Evolutionary conservation across 1,140 invertebrate genomes (phyloP).

Genomic region (Hirudo medicinalis): DNA sequence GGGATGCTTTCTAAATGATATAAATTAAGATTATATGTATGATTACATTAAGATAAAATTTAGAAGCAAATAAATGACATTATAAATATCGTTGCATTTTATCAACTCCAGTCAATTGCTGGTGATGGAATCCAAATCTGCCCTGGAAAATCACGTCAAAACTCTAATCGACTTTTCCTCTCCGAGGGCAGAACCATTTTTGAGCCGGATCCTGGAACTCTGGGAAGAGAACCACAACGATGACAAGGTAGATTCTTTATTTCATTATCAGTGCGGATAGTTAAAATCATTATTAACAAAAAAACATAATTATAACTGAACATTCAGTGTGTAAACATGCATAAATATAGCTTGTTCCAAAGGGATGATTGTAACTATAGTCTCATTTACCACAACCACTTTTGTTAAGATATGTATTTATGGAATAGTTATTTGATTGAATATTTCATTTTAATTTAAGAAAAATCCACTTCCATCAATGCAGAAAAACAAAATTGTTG

Average conservation of each 20-base stretch:
- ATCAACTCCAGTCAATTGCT: slow-evolving; percentile 3
- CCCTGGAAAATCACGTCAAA: not conserved
- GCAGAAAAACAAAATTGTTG: slow-evolving; percentile 1
- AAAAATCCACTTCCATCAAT: slow-evolving; percentile 1
- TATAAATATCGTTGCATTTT: not conserved
- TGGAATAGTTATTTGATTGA: not conserved
- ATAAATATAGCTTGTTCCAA: too few species aligned
- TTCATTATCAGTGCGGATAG: not conserved
- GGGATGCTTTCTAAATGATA: not conserved
- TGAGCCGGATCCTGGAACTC: not conserved
- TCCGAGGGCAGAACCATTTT: slow-evolving; percentile 1
- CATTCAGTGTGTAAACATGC: too few species aligned
- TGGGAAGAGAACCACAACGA: not conserved
- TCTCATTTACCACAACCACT: too few species aligned
- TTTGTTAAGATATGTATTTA: not conserved
- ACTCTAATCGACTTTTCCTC: slow-evolving; percentile 1
- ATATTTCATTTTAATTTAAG: not conserved
- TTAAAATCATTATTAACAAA: not conserved
- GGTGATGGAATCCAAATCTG: not conserved
- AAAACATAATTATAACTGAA: too few species aligned
- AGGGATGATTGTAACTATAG: too few species aligned
- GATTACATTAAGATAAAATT: not conserved
- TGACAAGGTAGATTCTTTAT: not conserved
- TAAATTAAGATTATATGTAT: not conserved
- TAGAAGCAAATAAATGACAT: not conserved